Evolutionary conservation across 2,113 vertebrate species (phyloP).

Genomic region (Sceloporus undulatus): DNA sequence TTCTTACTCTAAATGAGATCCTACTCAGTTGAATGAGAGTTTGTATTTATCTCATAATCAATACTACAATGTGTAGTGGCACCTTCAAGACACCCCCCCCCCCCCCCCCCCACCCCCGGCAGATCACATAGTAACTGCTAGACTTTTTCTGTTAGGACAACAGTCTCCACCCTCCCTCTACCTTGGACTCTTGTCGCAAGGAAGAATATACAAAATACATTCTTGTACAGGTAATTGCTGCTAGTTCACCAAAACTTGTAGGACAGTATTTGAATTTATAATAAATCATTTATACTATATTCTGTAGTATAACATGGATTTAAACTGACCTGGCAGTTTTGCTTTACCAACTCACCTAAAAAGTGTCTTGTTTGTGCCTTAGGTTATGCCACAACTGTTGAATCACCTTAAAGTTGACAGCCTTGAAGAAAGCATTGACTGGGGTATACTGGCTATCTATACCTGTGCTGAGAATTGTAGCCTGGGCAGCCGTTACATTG

Average conservation of each 20-base stretch:
- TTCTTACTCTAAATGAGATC: not conserved
- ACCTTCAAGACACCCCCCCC: too few relatives aligned
- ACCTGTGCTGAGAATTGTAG: slow-evolving; percentile 89
- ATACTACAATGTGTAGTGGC: too few relatives aligned
- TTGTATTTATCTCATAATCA: not conserved
- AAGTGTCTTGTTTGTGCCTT: slow-evolving; percentile 22
- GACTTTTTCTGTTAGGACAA: too few relatives aligned
- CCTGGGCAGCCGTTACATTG: slow-evolving; percentile 77
- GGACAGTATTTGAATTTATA: not conserved
- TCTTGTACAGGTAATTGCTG: not conserved
- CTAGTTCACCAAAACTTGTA: not conserved
- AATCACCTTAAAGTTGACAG: slow-evolving; percentile 90
- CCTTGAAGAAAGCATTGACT: slow-evolving; percentile 90
- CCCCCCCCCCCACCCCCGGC: too few relatives aligned
- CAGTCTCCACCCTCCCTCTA: too few relatives aligned
- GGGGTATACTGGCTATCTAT: slow-evolving; percentile 89
- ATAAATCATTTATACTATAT: too few relatives aligned
- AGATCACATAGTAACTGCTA: too few relatives aligned
- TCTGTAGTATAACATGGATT: not conserved
- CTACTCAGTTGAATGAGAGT: not conserved
- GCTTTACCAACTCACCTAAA: slow-evolving; percentile 24
- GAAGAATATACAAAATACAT: not conserved
- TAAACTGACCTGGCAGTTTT: not conserved
- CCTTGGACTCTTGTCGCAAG: not conserved
- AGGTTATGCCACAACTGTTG: slow-evolving; percentile 98